A percentile compares a stretch with the other conserved stretches of the same genome.
Conservation (phyloP, 2,888 invertebrate genomes). For the Cerceris ruficornis region DNA sequence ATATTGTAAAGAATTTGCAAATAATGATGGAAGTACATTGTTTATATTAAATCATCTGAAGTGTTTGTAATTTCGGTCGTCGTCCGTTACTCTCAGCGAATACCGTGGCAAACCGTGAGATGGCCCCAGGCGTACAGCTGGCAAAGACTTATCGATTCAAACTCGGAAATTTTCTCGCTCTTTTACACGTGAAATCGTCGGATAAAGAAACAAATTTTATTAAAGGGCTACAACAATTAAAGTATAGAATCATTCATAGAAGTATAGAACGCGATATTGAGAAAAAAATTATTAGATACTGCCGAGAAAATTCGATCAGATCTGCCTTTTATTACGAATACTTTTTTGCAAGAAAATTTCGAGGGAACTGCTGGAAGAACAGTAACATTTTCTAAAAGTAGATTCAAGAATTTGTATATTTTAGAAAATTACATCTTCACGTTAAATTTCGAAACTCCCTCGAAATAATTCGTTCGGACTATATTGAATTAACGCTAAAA, state of each 20-base stretch:
- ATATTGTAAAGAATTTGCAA: conserved; percentile 71
- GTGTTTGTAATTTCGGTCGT: conserved; percentile 50
- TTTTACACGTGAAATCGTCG: conserved; percentile 2
- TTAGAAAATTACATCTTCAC: too few species aligned
- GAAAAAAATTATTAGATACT: background rate
- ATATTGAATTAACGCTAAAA: too few species aligned
- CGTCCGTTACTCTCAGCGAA: conserved; percentile 40
- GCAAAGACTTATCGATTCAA: conserved; percentile 40
- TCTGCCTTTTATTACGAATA: too few species aligned
- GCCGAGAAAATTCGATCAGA: too few species aligned
- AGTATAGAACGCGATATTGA: background rate
- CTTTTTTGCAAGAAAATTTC: too few species aligned
- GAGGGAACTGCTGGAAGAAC: too few species aligned
- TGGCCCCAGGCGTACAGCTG: conserved; percentile 37
- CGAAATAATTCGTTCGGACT: too few species aligned
- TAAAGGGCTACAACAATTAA: background rate
- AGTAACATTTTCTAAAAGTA: too few species aligned
- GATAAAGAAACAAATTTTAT: background rate
- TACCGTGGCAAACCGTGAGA: conserved; percentile 35
- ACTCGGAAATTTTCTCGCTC: conserved; percentile 11
- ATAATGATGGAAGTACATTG: conserved; percentile 68
- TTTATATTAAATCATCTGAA: conserved; percentile 57
- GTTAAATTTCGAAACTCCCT: too few species aligned
- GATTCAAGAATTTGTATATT: too few species aligned
- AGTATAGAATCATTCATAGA: background rate